Evolutionary conservation across 2,888 invertebrate species (phyloP), one percentile per base, ranked within the genome.

Genomic region (Subacronicta megacephala): DNA sequence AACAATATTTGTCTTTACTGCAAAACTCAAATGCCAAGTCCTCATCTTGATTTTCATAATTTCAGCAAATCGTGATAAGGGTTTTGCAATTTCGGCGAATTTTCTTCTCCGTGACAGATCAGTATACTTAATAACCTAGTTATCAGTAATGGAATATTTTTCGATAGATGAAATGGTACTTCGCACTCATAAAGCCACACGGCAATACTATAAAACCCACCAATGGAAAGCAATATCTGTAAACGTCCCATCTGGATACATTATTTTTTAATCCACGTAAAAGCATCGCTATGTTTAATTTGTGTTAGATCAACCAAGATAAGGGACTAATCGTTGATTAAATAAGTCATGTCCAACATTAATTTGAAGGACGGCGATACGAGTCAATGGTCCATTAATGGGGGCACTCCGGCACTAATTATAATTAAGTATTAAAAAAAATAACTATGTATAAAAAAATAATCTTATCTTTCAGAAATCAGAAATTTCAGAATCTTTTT

Each of bases 191-290:
- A 50, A 46, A 49, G 12, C 15, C 37, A 60, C 54, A 54, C 45
- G 37, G 10, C 18, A 35, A 56, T 56, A 44, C 45, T 10, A 26
- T 26, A 46, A 44, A 47, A 31, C 20, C 31, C 5, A 12, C 31
- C 16, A 47, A 31, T 36, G 13, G 13, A 15, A 33, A 2, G 42
- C 36, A 46, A 43, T 68, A 62, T 46, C 52, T 41, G 36, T 62
- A 62, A 51, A 44, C 36, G n/a, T 53, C n/a, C 46, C 52, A 65
- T 53, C 50, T 62, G 29, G 15, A 40, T n/a, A 44, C 41, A 58
- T 62, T 67, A 62, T 36, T 38, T 60, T 76, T 75, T 77, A 80
- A 81, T 78, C 68, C 62, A 40, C 43, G 66, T 75, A 68, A 82
- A 76, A 82, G 81, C 75, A 51, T 63, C 31, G 40, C 38, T 43